A percentile compares a stretch with the other conserved stretches of the same genome.
phyloP scores from a whole-genome alignment of 2,113 vertebrate species.

The Hassar affinis region DNA sequence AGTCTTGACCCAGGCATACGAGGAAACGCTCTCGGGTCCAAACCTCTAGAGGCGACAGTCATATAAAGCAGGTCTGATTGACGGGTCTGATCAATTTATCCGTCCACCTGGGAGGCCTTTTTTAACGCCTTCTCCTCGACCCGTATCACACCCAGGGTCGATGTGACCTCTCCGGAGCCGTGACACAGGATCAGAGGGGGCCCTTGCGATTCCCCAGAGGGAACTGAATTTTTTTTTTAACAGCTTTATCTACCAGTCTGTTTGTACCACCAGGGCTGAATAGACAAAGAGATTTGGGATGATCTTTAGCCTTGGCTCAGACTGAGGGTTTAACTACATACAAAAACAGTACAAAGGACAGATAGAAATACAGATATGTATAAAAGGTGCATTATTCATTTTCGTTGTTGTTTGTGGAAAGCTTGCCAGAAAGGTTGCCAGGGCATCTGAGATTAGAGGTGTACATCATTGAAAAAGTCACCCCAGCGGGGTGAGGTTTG shows the following conservation, averaged over 20 bases:
- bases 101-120: not conserved
- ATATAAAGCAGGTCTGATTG: conserved; percentile 31
- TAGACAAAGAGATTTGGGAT: not conserved
- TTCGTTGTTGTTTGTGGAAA: not conserved
- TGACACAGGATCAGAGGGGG: conserved; percentile 16
- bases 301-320: not conserved
- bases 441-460: not conserved
- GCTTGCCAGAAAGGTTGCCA: not conserved
- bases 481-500: not conserved
- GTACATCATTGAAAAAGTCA: not conserved
- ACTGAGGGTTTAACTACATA: not conserved
- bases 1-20: conserved; percentile 26
- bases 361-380: not conserved
- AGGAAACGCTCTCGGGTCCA: conserved; percentile 1
- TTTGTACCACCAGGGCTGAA: conserved; percentile 4
- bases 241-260: conserved; percentile 7
- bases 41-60: not conserved
- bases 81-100: conserved; percentile 36
- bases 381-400: not conserved
- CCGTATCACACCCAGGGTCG: not conserved
- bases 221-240: not conserved
- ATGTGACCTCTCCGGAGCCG: not conserved
- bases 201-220: not conserved
- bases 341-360: not conserved
- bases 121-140: not conserved